Evolutionary conservation across 2,113 vertebrate species (phyloP).

Genomic region (Platycercus adscitus): DNA sequence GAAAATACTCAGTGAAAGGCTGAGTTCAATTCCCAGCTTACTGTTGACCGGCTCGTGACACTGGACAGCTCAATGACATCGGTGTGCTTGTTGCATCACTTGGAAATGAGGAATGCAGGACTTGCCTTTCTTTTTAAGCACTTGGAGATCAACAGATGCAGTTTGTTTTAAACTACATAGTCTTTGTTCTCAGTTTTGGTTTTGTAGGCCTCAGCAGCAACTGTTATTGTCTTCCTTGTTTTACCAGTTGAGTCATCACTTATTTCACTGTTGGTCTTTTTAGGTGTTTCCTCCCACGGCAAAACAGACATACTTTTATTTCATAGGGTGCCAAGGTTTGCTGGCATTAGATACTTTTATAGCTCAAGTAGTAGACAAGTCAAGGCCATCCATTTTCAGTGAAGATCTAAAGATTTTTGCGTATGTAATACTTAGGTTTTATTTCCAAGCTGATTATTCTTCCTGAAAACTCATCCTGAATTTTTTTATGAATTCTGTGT

Average conservation of each 20-base stretch:
- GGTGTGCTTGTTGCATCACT: background rate
- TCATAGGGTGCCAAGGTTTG: background rate
- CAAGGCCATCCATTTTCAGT: background rate
- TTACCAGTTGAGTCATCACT: background rate
- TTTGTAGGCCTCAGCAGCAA: background rate
- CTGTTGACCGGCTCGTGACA: background rate
- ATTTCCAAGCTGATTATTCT: background rate
- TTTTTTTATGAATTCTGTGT: background rate
- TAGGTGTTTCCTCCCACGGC: background rate
- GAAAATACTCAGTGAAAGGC: background rate
- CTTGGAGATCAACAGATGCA: conserved; percentile 19
- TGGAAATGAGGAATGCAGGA: background rate
- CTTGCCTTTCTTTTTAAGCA: conserved; percentile 3
- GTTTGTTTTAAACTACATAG: background rate
- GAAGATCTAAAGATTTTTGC: background rate
- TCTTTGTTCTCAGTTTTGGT: background rate
- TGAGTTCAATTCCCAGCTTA: background rate
- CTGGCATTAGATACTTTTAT: background rate
- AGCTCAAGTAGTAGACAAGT: background rate
- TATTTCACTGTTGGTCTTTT: background rate
- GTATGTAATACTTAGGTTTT: background rate
- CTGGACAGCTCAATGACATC: background rate
- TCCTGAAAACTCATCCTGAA: background rate
- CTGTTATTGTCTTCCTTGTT: background rate
- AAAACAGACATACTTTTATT: background rate